These are phyloP conservation scores for Spea multiplicata DNA, from an alignment of 2,113 vertebrate species.

Conservation along the genomic window DNA sequence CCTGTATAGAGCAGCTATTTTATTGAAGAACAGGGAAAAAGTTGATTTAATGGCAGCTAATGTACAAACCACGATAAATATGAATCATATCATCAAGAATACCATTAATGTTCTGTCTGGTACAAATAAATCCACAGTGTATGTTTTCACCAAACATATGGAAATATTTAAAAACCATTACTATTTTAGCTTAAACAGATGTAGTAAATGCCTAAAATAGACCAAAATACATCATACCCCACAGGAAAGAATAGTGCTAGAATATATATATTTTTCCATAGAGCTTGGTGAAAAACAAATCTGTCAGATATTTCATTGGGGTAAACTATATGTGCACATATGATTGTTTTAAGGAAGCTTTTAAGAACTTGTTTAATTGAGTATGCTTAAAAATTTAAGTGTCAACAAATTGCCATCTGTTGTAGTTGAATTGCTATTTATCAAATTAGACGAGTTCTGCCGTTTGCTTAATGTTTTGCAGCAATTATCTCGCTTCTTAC, in stretches of 20 bases:
- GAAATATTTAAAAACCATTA: slow-evolving; percentile 60
- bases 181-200: slow-evolving; percentile 67
- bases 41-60: neutral
- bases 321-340: slow-evolving; percentile 62
- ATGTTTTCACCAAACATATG: slow-evolving; percentile 64
- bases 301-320: slow-evolving; percentile 67
- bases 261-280: slow-evolving; percentile 57
- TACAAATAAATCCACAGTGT: slow-evolving; percentile 29
- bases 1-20: no score
- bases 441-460: slow-evolving; percentile 52
- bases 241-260: slow-evolving; percentile 69
- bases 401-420: slow-evolving; percentile 61
- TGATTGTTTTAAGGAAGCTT: slow-evolving; percentile 54
- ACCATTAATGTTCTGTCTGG: slow-evolving; percentile 5
- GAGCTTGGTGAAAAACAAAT: slow-evolving; percentile 63
- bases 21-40: no score
- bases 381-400: slow-evolving; percentile 59
- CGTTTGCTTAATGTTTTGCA: slow-evolving; percentile 49
- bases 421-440: slow-evolving; percentile 55
- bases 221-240: slow-evolving; percentile 63
- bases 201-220: slow-evolving; percentile 68
- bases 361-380: slow-evolving; percentile 59
- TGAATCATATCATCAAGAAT: neutral
- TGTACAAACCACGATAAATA: neutral
- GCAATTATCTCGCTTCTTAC: slow-evolving; percentile 31